Conservation (phyloP, 2,797 vertebrate genomes). For the Adrianichthys oophorus region DNA sequence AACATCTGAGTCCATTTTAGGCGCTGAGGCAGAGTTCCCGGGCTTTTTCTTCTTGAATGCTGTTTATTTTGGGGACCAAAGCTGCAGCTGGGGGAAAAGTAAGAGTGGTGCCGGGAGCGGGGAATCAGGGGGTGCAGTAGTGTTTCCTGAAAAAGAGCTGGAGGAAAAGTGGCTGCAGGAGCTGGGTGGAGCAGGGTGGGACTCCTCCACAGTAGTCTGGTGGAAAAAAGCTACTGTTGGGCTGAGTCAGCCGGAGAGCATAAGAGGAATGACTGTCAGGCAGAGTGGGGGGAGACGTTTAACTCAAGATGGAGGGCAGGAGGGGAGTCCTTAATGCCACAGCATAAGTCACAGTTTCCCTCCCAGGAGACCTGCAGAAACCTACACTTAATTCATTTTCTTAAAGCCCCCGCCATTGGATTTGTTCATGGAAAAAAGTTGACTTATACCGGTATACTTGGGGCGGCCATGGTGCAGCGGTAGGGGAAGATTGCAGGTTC, state of each 20-base stretch:
- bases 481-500: too few species aligned
- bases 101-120: neutral
- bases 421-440: slow-evolving; percentile 42
- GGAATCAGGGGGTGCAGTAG: neutral
- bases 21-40: slow-evolving; percentile 30
- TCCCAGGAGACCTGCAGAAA: slow-evolving; percentile 21
- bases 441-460: neutral
- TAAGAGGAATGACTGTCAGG: slow-evolving; percentile 40
- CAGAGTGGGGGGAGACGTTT: slow-evolving; percentile 29
- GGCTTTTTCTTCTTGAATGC: slow-evolving; percentile 39
- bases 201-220: slow-evolving; percentile 56
- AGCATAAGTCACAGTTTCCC: slow-evolving; percentile 40
- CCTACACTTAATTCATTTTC: slow-evolving; percentile 36
- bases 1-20: slow-evolving; percentile 48
- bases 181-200: slow-evolving; percentile 60
- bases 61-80: slow-evolving; percentile 60
- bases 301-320: slow-evolving; percentile 20
- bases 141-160: slow-evolving; percentile 37
- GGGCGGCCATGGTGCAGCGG: too few species aligned
- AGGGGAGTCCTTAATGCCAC: neutral
- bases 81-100: neutral
- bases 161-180: slow-evolving; percentile 26
- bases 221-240: slow-evolving; percentile 59
- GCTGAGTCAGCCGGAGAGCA: slow-evolving; percentile 60
- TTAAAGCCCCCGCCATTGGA: slow-evolving; percentile 44